phyloP scores from a whole-genome alignment of 2,797 vertebrate species.

The Lateolabrax maculatus region DNA sequence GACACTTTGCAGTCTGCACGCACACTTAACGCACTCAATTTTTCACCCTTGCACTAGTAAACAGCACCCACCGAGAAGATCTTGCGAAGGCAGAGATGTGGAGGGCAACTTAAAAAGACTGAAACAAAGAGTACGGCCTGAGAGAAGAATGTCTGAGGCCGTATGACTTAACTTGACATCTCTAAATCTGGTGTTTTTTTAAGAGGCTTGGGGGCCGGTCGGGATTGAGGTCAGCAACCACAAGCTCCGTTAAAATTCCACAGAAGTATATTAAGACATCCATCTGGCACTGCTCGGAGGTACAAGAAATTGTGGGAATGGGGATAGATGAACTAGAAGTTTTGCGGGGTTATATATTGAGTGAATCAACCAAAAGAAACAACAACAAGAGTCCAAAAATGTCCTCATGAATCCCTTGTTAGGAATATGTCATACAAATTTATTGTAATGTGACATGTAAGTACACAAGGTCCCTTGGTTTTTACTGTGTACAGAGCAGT shows the following conservation, averaged over 20 bases:
- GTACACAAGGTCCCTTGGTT: conserved; percentile 44
- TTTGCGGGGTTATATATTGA: conserved; percentile 36
- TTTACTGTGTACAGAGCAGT: conserved; percentile 55
- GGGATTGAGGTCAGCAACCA: conserved; percentile 79
- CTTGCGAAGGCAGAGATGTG: neutral
- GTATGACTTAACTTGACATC: conserved; percentile 67
- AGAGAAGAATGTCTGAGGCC: conserved; percentile 66
- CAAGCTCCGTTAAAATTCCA: conserved; percentile 75
- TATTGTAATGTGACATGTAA: conserved; percentile 68
- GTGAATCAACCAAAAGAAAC: conserved; percentile 41
- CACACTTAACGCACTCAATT: conserved; percentile 31
- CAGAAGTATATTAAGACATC: conserved; percentile 70
- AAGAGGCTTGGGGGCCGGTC: conserved; percentile 71
- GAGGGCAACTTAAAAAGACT: conserved; percentile 23
- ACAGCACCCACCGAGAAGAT: conserved; percentile 2
- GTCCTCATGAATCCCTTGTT: conserved; percentile 42
- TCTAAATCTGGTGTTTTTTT: conserved; percentile 74
- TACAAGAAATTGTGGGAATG: conserved; percentile 68
- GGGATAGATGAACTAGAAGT: conserved; percentile 26
- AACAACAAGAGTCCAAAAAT: conserved; percentile 44
- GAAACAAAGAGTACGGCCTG: conserved; percentile 37
- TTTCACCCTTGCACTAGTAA: conserved; percentile 17
- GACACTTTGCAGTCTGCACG: conserved; percentile 47
- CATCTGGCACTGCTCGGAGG: conserved; percentile 66
- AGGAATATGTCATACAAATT: conserved; percentile 64